Evolutionary conservation across 2,888 invertebrate genomes (phyloP).

Genomic region (Agonum fuliginosum): DNA sequence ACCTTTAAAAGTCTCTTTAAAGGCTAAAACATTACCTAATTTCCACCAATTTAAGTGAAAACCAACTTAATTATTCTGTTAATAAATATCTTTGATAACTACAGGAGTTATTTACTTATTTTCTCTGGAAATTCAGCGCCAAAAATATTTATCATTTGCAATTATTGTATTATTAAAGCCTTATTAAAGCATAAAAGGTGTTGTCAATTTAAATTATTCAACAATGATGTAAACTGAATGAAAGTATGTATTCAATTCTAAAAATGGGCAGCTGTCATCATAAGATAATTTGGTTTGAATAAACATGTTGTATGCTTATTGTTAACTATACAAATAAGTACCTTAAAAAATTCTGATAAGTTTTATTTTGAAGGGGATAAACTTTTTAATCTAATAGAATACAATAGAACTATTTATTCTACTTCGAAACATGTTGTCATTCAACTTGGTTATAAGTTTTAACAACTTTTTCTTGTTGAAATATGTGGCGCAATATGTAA

Average conservation of each 20-base stretch:
- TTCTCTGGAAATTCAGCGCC: not conserved
- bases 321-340: not conserved
- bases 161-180: not conserved
- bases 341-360: not conserved
- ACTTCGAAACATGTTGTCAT: slow-evolving; percentile 21
- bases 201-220: slow-evolving; percentile 5
- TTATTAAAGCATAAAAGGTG: not conserved
- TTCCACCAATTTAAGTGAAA: slow-evolving; percentile 14
- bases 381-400: slow-evolving; percentile 6
- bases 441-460: slow-evolving; percentile 23
- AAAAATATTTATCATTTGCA: not conserved
- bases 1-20: slow-evolving; percentile 8
- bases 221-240: slow-evolving; percentile 19
- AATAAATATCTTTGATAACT: not conserved
- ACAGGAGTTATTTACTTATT: not conserved
- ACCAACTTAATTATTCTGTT: not conserved
- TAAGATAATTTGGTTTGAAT: slow-evolving; percentile 26
- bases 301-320: slow-evolving; percentile 31
- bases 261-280: slow-evolving; percentile 27
- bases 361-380: not conserved
- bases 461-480: not conserved
- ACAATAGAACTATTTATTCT: not conserved
- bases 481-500: not conserved
- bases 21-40: not conserved
- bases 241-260: slow-evolving; percentile 25